phyloP scores from a whole-genome alignment of 1,140 invertebrate species.

The Brachionus paranguensis region DNA sequence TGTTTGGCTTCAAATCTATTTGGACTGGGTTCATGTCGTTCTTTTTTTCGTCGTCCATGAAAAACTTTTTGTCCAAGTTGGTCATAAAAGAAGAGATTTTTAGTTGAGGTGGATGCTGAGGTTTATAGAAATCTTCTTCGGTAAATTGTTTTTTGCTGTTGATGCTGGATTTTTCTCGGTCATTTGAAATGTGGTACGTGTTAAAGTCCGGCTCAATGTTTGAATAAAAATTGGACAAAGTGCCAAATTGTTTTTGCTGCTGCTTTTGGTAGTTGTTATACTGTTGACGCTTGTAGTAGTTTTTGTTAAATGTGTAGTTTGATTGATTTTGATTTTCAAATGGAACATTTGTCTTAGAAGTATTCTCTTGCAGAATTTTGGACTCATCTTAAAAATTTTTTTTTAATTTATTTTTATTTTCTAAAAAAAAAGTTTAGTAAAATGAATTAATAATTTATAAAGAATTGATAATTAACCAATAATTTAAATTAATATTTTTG shows the following conservation, averaged over 20 bases:
- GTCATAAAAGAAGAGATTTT: slow-evolving; percentile 35
- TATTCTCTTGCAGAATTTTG: background rate
- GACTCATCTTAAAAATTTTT: background rate
- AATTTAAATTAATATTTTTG: too few species aligned
- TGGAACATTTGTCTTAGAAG: background rate
- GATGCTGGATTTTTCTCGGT: background rate
- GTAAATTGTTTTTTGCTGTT: background rate
- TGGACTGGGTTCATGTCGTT: background rate
- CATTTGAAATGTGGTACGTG: background rate
- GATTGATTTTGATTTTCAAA: background rate
- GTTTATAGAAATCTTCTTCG: background rate
- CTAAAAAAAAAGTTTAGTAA: background rate
- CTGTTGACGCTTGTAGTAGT: slow-evolving; percentile 22
- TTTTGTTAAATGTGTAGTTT: background rate
- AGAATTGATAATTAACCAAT: too few species aligned
- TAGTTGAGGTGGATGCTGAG: slow-evolving; percentile 27
- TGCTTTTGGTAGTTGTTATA: slow-evolving; percentile 28
- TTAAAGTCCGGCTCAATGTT: background rate
- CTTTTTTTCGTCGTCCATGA: background rate
- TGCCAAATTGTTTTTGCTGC: slow-evolving; percentile 30
- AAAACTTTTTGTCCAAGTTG: slow-evolving; percentile 13
- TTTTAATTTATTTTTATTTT: background rate
- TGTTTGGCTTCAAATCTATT: background rate
- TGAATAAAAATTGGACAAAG: background rate
- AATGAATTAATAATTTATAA: too few species aligned